phyloP scores from a whole-genome alignment of 1,140 invertebrate species.

The Drosophila ohnishii region DNA sequence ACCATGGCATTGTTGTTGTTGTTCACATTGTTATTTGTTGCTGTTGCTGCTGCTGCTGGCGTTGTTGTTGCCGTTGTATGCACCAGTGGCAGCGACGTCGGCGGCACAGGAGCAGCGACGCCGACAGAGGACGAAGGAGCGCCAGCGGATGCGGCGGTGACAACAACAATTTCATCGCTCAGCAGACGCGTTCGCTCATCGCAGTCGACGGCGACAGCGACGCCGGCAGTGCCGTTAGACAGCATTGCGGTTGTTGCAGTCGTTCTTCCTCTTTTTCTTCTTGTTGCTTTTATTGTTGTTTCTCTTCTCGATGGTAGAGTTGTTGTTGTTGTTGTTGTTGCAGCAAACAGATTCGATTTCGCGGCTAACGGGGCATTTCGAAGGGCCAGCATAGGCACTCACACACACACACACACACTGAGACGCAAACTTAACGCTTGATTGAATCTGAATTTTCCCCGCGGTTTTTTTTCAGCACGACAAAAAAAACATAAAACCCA shows the following conservation, averaged over 20 bases:
- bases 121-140: conserved; percentile 16
- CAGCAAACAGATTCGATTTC: conserved; percentile 41
- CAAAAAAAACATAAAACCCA: conserved; percentile 29
- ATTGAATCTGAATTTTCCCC: conserved; percentile 66
- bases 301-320: not conserved
- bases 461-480: conserved; percentile 27
- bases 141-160: conserved; percentile 9
- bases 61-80: conserved; percentile 54
- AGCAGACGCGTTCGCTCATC: conserved; percentile 68
- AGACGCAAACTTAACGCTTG: conserved; percentile 59
- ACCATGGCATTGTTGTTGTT: conserved; percentile 43
- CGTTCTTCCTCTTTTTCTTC: conserved; percentile 5
- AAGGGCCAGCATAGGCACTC: conserved; percentile 62
- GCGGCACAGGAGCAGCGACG: conserved; percentile 46
- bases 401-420: conserved; percentile 13
- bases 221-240: conserved; percentile 31
- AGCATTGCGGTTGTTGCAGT: conserved; percentile 60
- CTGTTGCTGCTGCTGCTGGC: conserved; percentile 39
- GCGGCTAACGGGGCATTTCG: conserved; percentile 50
- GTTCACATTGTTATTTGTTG: conserved; percentile 55
- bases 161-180: conserved; percentile 45
- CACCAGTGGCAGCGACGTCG: conserved; percentile 66
- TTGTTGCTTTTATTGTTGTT: conserved; percentile 9
- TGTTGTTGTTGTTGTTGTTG: conserved; percentile 28
- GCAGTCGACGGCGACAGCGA: conserved; percentile 36